phyloP scores from a whole-genome alignment of 2,113 vertebrate species.

The Heterocephalus glaber region DNA sequence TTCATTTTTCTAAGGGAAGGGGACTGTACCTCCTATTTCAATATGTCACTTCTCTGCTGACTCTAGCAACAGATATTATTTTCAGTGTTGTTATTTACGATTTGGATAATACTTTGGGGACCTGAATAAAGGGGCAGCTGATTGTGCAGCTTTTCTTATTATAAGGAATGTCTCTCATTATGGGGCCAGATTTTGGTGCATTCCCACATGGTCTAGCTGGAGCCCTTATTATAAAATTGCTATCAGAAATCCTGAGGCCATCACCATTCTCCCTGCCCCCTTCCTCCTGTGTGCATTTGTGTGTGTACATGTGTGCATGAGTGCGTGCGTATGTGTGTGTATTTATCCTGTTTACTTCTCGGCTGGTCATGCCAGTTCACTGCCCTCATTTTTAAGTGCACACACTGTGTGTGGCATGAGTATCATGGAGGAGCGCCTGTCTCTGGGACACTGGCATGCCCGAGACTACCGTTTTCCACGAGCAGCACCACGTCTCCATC shows the following conservation, averaged over 20 bases:
- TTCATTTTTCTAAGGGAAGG: background rate
- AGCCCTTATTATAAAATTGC: background rate
- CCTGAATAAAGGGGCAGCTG: background rate
- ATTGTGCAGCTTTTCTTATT: background rate
- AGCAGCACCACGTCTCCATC: background rate
- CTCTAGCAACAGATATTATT: background rate
- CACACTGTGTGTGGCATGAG: fast-evolving
- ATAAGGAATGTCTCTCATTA: background rate
- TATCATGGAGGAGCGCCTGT: background rate
- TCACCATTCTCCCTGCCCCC: fast-evolving
- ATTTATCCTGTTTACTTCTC: background rate
- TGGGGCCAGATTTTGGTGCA: background rate
- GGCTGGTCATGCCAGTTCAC: background rate
- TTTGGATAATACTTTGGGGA: background rate
- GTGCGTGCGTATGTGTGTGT: background rate
- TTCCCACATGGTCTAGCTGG: background rate
- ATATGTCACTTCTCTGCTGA: background rate
- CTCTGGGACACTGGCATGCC: background rate
- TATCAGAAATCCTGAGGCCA: background rate
- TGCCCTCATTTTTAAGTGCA: background rate
- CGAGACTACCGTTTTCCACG: background rate
- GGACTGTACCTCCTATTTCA: background rate
- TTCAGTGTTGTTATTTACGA: conserved; percentile 16
- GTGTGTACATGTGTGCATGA: background rate
- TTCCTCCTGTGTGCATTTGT: background rate